Evolutionary conservation across 1,140 invertebrate species (phyloP), one percentile per base, ranked within the genome.

Genomic region (Drosophila obscura): DNA sequence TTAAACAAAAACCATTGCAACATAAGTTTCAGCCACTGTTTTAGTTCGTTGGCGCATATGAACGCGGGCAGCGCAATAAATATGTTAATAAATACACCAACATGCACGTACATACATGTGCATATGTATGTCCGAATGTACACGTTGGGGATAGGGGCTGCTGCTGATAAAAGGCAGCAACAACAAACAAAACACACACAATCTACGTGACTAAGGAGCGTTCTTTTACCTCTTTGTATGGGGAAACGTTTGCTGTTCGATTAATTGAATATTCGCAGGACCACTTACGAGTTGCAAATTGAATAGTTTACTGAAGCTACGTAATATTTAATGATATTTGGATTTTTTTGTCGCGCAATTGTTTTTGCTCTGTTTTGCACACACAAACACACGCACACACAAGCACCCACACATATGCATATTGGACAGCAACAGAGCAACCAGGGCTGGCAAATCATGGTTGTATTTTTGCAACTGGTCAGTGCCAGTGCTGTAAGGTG

Each of bases 281-380:
- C 56, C 35, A 55, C 19, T 31, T 9, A 44, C n/a, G 11, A 56
- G 41, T 48, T 56, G 19, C 15, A 51, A 26, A 35, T 26, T 51
- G 22, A 60, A 61, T 43, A 56, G 39, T 75, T 69, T 28, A 52
- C 64, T 75, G 72, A 31, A 48, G 41, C 72, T 59, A 75, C 51
- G 64, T 52, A 77, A 76, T 76, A 57, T 69, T 77, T 76, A 69
- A 69, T 62, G 15, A 58, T 77, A 76, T 77, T 77, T 62, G 39
- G 49, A 58, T 44, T 74, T 66, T 35, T 73, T 68, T 85, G 69
- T 87, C 83, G 83, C 83, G 83, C 83, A 87, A 80, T 87, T 87
- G 79, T 87, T 83, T 88, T 83, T 73, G 83, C 84, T 88, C 77
- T 85, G 80, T 82, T 82, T 82, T 77, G 80, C 80, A 82, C 73